phyloP scores from a whole-genome alignment of 2,888 invertebrate genomes.

The Metellina segmentata region DNA sequence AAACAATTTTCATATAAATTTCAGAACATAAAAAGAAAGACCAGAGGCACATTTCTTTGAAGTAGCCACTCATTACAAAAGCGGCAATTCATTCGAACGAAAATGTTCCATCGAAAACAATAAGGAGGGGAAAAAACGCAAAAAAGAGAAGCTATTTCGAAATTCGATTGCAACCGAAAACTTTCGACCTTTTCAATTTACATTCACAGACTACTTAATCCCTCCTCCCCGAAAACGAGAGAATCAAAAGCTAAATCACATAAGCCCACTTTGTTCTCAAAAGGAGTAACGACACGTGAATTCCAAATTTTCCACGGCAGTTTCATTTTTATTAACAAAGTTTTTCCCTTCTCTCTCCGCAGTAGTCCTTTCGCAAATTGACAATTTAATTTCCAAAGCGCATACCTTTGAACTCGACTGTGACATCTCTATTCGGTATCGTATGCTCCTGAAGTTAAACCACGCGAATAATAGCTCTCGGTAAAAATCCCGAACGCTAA shows the following conservation, averaged over 20 bases:
- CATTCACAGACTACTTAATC: conserved; percentile 73
- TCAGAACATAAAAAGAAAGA: conserved; percentile 12
- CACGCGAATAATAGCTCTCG: conserved; percentile 62
- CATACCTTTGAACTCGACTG: conserved; percentile 58
- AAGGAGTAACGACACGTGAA: conserved; percentile 70
- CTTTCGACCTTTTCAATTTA: conserved; percentile 73
- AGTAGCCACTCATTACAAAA: conserved; percentile 50
- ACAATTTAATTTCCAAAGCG: conserved; percentile 62
- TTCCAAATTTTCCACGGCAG: conserved; percentile 55
- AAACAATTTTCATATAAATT: background rate
- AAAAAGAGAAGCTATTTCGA: conserved; percentile 61
- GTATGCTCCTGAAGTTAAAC: conserved; percentile 52
- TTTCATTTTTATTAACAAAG: conserved; percentile 67
- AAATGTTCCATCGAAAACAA: conserved; percentile 46
- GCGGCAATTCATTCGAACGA: conserved; percentile 35
- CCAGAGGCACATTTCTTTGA: conserved; percentile 41
- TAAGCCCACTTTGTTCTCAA: conserved; percentile 68
- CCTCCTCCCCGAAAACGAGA: conserved; percentile 42
- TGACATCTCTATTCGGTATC: background rate
- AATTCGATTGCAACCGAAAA: conserved; percentile 70
- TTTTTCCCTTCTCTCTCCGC: conserved; percentile 3
- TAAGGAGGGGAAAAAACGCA: conserved; percentile 22
- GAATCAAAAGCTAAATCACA: conserved; percentile 68
- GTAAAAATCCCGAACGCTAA: conserved; percentile 61
- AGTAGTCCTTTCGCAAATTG: conserved; percentile 46